A percentile compares a stretch with the other conserved stretches of the same genome.
phyloP scores from a whole-genome alignment of 2,888 invertebrate species.

The Pyralis farinalis region DNA sequence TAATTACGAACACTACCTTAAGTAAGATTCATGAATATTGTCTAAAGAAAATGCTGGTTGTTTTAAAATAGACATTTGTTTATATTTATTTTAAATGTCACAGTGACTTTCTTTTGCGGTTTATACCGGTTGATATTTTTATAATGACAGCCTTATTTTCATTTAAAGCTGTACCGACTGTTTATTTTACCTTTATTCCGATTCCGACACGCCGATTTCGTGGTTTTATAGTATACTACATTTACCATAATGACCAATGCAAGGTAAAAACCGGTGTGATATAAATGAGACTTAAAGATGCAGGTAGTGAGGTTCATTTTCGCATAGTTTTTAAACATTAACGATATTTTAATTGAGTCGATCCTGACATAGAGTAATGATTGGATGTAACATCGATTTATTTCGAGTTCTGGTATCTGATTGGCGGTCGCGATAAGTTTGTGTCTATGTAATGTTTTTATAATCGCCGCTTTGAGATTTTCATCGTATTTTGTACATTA shows the following conservation, averaged over 20 bases:
- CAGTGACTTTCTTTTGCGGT: conserved; percentile 15
- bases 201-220: conserved; percentile 78
- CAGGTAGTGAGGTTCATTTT: conserved; percentile 50
- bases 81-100: conserved; percentile 15
- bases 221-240: conserved; percentile 75
- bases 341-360: conserved; percentile 81
- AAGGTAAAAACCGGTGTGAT: conserved; percentile 43
- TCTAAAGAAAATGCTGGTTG: no score
- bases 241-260: conserved; percentile 77
- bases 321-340: conserved; percentile 53
- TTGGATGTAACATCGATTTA: conserved; percentile 80
- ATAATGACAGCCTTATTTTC: conserved; percentile 57
- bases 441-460: conserved; percentile 75
- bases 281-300: conserved; percentile 38
- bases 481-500: conserved; percentile 34
- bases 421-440: conserved; percentile 78
- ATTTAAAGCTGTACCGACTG: conserved; percentile 59
- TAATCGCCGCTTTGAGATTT: conserved; percentile 60
- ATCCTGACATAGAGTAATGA: conserved; percentile 80
- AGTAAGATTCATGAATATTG: not conserved
- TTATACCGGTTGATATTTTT: conserved; percentile 43
- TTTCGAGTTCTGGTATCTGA: conserved; percentile 78
- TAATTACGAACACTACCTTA: no score
- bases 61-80: conserved; percentile 14
- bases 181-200: conserved; percentile 77